Conservation (phyloP, 2,888 invertebrate species). For the Heliconius hortense region DNA sequence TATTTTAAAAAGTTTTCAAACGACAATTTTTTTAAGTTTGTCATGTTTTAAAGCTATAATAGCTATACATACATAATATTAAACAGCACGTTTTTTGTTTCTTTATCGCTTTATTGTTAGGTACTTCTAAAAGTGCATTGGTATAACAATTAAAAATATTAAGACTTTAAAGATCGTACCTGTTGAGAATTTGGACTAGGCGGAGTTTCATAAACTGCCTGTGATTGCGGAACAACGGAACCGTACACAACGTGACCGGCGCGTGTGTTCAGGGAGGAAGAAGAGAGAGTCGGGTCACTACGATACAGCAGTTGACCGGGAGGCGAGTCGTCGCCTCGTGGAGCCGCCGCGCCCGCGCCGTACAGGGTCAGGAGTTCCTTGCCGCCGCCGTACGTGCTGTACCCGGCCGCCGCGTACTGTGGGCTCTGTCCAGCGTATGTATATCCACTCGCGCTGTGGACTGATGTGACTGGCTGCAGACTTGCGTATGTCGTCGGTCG, state of each 20-base stretch:
- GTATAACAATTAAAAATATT: no score
- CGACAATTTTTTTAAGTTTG: no score
- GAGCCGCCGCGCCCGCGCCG: constrained; percentile 55
- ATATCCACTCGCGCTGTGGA: constrained; percentile 63
- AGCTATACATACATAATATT: no score
- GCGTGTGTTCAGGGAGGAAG: constrained; percentile 80
- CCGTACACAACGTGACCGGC: constrained; percentile 78
- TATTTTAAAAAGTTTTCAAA: no score
- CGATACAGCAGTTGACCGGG: constrained; percentile 83
- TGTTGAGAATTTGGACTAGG: constrained; percentile 83
- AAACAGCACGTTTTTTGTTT: no score
- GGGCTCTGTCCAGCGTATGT: constrained; percentile 65
- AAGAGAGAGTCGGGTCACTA: constrained; percentile 85
- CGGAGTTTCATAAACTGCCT: constrained; percentile 77
- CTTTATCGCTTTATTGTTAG: no score
- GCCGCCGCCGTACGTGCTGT: constrained; percentile 49
- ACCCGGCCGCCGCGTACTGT: constrained; percentile 62
- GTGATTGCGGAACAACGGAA: constrained; percentile 69
- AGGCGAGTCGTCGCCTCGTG: constrained; percentile 77
- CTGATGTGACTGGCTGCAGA: constrained; percentile 83
- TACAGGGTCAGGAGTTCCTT: constrained; percentile 53
- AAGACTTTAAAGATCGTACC: constrained; percentile 50
- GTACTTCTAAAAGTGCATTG: no score
- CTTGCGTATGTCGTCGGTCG: constrained; percentile 83
- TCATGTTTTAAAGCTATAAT: no score